These are phyloP conservation scores for Grammomys dolichurus DNA, from an alignment of 2,113 vertebrate species.

Conservation along the genomic window DNA sequence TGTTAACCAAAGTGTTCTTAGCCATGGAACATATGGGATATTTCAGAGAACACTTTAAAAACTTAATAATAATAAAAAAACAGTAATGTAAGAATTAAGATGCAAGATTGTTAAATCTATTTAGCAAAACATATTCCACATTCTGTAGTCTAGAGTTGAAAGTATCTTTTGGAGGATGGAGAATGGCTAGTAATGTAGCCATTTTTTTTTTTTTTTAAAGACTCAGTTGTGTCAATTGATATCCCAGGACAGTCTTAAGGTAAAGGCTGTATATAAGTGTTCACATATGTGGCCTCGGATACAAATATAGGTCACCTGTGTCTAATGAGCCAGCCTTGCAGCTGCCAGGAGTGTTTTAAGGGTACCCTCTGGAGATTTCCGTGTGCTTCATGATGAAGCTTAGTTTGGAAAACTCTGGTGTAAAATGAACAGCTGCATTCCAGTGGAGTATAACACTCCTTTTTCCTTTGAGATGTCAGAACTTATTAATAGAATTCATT, in stretches of 20 bases:
- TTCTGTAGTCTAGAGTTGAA: slow-evolving; percentile 32
- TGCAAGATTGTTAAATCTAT: neutral
- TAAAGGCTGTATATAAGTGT: neutral
- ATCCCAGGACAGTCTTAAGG: neutral
- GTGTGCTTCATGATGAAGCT: neutral
- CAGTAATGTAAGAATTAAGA: neutral
- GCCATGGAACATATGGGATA: neutral
- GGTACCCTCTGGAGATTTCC: neutral
- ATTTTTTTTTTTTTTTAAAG: slow-evolving; percentile 12
- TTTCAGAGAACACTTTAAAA: slow-evolving; percentile 46
- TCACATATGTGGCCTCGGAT: neutral
- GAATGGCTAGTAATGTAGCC: slow-evolving; percentile 13
- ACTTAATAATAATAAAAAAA: neutral
- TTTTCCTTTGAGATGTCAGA: slow-evolving; percentile 56
- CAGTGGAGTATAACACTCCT: neutral
- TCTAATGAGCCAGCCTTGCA: neutral
- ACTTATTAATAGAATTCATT: slow-evolving; percentile 48
- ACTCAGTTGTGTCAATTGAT: neutral
- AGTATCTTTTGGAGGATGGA: slow-evolving; percentile 20
- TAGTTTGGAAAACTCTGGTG: slow-evolving; percentile 49
- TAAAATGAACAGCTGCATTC: slow-evolving; percentile 42
- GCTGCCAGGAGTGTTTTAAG: neutral
- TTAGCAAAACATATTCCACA: slow-evolving; percentile 34
- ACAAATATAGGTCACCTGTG: neutral
- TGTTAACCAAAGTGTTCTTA: slow-evolving; percentile 24